Conservation (phyloP, 2,797 vertebrate genomes). For the Nothura maculosa region DNA sequence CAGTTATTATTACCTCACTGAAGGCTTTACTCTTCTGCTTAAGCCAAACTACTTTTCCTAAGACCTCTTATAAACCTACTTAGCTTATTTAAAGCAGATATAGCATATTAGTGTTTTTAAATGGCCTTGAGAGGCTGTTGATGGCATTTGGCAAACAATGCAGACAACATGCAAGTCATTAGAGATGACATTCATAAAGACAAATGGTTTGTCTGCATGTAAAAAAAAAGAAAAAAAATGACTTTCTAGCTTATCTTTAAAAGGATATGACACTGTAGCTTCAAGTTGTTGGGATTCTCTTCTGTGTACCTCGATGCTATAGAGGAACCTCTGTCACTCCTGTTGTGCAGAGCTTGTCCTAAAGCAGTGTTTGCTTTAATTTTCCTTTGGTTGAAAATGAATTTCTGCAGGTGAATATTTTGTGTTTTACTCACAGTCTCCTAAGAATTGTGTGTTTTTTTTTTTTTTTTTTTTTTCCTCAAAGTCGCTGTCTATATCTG, state of each 20-base stretch:
- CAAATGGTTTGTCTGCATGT: background rate
- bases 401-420: background rate
- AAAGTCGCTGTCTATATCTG: background rate
- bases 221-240: background rate
- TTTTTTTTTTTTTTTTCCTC: background rate
- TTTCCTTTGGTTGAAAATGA: background rate
- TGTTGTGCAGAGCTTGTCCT: background rate
- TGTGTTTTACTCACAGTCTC: conserved; percentile 21
- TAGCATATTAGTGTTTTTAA: conserved; percentile 31
- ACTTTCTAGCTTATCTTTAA: background rate
- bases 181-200: background rate
- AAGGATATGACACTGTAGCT: background rate
- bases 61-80: conserved; percentile 13
- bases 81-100: conserved; percentile 51
- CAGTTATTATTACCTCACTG: background rate
- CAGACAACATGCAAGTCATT: conserved; percentile 5
- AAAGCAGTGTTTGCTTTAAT: background rate
- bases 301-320: background rate
- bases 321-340: background rate
- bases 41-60: conserved; percentile 15
- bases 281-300: background rate
- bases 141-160: conserved; percentile 52
- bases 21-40: background rate
- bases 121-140: conserved; percentile 41
- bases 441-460: background rate